phyloP scores from a whole-genome alignment of 2,888 invertebrate species.

The Sycophila texana region DNA sequence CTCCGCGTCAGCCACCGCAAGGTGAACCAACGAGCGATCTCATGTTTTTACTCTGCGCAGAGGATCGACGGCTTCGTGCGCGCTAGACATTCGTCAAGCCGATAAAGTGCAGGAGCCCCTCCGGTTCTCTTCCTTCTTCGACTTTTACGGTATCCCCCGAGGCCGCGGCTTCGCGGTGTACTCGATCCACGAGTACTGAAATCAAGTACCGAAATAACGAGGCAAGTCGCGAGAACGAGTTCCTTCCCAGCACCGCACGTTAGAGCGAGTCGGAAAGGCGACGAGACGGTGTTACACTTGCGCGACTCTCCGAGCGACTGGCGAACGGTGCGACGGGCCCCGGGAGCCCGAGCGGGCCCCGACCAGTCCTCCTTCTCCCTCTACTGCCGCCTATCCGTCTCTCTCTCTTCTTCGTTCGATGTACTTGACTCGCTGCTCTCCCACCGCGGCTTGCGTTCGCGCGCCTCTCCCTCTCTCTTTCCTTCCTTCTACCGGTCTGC shows the following conservation, averaged over 20 bases:
- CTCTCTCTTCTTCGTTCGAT: constrained; percentile 33
- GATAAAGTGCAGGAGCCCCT: neutral
- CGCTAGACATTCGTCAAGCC: constrained; percentile 42
- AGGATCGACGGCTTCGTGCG: constrained; percentile 38
- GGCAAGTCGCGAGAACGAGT: constrained; percentile 1
- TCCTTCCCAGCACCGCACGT: constrained; percentile 4
- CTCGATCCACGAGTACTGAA: neutral
- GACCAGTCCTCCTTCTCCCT: constrained; percentile 55
- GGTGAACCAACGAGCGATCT: constrained; percentile 39
- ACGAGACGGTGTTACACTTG: constrained; percentile 44
- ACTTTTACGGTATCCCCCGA: neutral
- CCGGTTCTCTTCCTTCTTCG: neutral
- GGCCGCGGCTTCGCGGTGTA: neutral
- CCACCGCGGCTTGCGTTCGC: constrained; percentile 59
- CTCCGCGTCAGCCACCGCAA: constrained; percentile 38
- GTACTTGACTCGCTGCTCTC: constrained; percentile 60
- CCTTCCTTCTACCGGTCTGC: constrained; percentile 54
- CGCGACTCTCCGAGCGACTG: constrained; percentile 54
- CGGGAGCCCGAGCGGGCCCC: constrained; percentile 54
- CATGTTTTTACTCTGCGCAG: constrained; percentile 28
- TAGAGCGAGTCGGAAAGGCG: neutral
- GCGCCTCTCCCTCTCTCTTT: constrained; percentile 59
- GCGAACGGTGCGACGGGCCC: constrained; percentile 42
- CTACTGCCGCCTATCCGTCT: constrained; percentile 21
- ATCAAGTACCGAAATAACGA: neutral